phyloP scores from a whole-genome alignment of 2,888 invertebrate genomes.

The Aleiodes leptofemur region DNA sequence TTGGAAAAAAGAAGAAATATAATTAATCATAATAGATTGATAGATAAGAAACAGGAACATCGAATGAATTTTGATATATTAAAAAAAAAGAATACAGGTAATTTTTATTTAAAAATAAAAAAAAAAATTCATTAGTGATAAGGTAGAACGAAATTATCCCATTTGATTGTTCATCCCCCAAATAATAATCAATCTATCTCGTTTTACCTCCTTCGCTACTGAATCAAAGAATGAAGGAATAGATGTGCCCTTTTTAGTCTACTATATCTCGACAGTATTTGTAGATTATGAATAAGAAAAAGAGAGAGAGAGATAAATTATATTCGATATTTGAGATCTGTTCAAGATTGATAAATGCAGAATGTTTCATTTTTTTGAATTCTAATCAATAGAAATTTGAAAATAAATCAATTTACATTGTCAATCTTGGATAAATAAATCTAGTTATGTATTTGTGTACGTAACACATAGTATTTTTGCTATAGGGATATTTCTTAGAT shows the following conservation, averaged over 20 bases:
- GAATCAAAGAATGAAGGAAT: conserved; percentile 20
- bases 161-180: too few species aligned
- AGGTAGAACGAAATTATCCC: too few species aligned
- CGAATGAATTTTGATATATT: too few species aligned
- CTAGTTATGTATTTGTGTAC: conserved; percentile 44
- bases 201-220: too few species aligned
- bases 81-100: too few species aligned
- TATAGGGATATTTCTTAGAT: conserved; percentile 54
- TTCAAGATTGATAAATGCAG: conserved; percentile 18
- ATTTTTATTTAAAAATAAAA: too few species aligned
- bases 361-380: neutral
- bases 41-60: too few species aligned
- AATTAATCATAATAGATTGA: too few species aligned
- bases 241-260: conserved; percentile 38
- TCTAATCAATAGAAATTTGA: neutral
- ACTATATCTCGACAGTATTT: conserved; percentile 39
- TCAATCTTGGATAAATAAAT: conserved; percentile 17
- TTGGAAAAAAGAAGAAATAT: too few species aligned
- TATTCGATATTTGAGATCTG: conserved; percentile 37
- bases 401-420: neutral
- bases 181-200: too few species aligned
- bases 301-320: neutral
- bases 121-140: too few species aligned
- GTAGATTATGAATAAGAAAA: conserved; percentile 33
- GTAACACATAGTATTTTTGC: conserved; percentile 57